Conservation (phyloP, 2,113 vertebrate genomes). For the Chloropsis hardwickii region DNA sequence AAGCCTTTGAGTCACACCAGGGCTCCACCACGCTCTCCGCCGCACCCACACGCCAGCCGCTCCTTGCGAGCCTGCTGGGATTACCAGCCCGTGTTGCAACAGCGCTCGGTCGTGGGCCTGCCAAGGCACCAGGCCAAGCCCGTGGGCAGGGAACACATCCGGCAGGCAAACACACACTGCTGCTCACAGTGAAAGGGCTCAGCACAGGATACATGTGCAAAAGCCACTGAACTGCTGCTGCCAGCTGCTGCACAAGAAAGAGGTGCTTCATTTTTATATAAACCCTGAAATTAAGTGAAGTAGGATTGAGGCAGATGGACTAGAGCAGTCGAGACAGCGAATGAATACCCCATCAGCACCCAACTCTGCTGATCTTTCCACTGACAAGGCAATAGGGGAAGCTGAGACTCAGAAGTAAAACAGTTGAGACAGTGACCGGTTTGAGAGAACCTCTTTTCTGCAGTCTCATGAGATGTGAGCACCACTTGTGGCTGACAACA, state of each 20-base stretch:
- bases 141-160: background rate
- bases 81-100: background rate
- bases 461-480: background rate
- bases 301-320: background rate
- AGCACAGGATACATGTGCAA: fast-evolving
- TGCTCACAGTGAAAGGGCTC: background rate
- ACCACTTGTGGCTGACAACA: background rate
- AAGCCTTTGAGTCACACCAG: background rate
- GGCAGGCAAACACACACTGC: background rate
- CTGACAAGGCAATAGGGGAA: background rate
- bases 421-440: background rate
- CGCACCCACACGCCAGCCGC: background rate
- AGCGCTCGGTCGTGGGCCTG: background rate
- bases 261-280: background rate
- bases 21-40: fast-evolving
- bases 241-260: background rate
- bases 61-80: background rate
- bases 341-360: fast-evolving
- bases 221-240: background rate
- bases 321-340: background rate
- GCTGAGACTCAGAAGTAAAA: background rate
- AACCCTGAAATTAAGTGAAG: background rate
- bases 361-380: background rate
- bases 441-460: background rate
- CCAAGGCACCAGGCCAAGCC: background rate